A percentile compares a stretch with the other conserved stretches of the same genome.
These are phyloP conservation scores for Bembecia ichneumoniformis DNA, from an alignment of 2,888 invertebrate genomes.

Conservation along the genomic window DNA sequence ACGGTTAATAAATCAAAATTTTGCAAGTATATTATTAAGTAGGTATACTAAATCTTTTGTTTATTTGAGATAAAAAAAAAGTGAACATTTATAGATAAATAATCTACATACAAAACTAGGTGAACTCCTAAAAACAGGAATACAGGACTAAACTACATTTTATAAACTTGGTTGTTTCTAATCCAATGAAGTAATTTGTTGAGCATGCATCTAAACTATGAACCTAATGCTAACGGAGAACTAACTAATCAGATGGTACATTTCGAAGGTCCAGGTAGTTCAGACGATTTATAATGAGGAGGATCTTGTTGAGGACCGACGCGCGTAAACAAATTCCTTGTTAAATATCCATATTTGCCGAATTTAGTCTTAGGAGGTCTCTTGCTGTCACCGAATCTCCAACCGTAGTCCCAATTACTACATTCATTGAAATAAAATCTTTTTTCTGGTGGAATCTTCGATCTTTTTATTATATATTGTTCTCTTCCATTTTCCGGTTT, in stretches of 20 bases:
- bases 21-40: too few species aligned
- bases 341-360: conserved; percentile 32
- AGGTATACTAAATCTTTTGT: too few species aligned
- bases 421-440: conserved; percentile 37
- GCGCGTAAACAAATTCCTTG: conserved; percentile 21
- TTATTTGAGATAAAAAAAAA: too few species aligned
- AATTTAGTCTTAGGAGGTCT: conserved; percentile 17
- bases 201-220: too few species aligned
- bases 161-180: not conserved
- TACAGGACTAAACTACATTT: too few species aligned
- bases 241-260: conserved; percentile 6
- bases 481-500: conserved; percentile 28
- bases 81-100: too few species aligned
- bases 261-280: conserved; percentile 19
- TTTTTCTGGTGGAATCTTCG: conserved; percentile 27
- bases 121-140: too few species aligned
- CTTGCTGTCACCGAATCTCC: conserved; percentile 31
- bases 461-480: conserved; percentile 24
- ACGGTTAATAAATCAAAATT: too few species aligned
- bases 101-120: too few species aligned
- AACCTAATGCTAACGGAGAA: too few species aligned
- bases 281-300: conserved; percentile 26
- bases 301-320: conserved; percentile 39
- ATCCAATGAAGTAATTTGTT: too few species aligned
- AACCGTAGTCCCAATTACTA: conserved; percentile 31